phyloP scores from a whole-genome alignment of 1,140 invertebrate genomes.

The Leucophenga varia region DNA sequence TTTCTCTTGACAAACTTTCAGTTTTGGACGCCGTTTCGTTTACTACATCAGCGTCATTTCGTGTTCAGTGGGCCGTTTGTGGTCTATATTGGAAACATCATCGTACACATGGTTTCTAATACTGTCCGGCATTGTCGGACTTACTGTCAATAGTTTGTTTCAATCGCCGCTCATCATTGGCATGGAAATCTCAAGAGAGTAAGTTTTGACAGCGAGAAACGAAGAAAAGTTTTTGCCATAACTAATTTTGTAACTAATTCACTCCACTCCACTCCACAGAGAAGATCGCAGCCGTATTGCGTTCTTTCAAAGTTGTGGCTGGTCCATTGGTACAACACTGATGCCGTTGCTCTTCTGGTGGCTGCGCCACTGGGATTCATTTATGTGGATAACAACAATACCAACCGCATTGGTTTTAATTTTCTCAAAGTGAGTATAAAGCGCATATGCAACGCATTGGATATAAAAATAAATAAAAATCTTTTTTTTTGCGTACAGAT shows the following conservation, averaged over 20 bases:
- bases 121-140: constrained; percentile 39
- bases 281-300: constrained; percentile 41
- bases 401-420: constrained; percentile 48
- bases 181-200: constrained; percentile 30
- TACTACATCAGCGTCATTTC: constrained; percentile 42
- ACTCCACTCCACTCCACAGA: constrained; percentile 12
- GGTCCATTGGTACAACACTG: constrained; percentile 57
- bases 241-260: not conserved
- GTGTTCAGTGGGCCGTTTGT: constrained; percentile 35
- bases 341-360: constrained; percentile 61
- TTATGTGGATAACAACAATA: constrained; percentile 53
- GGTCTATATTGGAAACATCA: constrained; percentile 37
- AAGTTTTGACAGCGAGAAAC: too few species aligned
- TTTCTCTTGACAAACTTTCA: constrained; percentile 18
- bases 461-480: too few species aligned
- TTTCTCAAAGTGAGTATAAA: constrained; percentile 28
- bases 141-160: constrained; percentile 46
- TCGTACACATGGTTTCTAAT: constrained; percentile 45
- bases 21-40: constrained; percentile 53
- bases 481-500: constrained; percentile 37
- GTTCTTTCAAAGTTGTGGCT: constrained; percentile 51
- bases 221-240: constrained; percentile 16
- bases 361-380: constrained; percentile 58
- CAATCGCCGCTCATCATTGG: constrained; percentile 51
- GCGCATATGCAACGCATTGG: constrained; percentile 21